These are phyloP conservation scores for Athalia circularis DNA, from an alignment of 2,888 invertebrate species.

Conservation along the genomic window DNA sequence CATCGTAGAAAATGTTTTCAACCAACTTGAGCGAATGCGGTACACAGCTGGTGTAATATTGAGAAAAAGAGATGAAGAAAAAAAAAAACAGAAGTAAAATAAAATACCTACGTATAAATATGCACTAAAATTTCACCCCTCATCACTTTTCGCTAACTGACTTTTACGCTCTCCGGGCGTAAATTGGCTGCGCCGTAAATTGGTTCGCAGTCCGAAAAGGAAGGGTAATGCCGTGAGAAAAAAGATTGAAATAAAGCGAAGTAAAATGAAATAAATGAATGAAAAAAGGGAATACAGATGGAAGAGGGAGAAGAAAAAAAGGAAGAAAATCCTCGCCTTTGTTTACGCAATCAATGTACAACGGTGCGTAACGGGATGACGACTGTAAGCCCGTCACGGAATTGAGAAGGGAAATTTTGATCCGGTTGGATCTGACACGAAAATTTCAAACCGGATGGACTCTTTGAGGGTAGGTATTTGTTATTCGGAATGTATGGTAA, in stretches of 20 bases:
- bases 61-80: background rate
- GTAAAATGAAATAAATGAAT: no score
- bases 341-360: conserved; percentile 10
- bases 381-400: background rate
- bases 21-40: no score
- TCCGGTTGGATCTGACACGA: background rate
- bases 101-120: background rate
- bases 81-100: background rate
- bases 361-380: background rate
- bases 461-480: background rate
- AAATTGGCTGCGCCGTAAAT: conserved; percentile 26
- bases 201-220: background rate
- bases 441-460: background rate
- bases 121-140: background rate
- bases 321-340: background rate
- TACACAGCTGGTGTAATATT: background rate
- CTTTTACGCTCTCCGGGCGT: background rate
- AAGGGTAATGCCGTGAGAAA: background rate
- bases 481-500: background rate
- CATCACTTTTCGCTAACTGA: conserved; percentile 9
- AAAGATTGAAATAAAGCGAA: background rate
- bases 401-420: conserved; percentile 9
- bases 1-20: no score
- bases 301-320: no score
- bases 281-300: no score